Evolutionary conservation across 2,888 invertebrate genomes (phyloP).

Genomic region (Phyllotreta striolata): DNA sequence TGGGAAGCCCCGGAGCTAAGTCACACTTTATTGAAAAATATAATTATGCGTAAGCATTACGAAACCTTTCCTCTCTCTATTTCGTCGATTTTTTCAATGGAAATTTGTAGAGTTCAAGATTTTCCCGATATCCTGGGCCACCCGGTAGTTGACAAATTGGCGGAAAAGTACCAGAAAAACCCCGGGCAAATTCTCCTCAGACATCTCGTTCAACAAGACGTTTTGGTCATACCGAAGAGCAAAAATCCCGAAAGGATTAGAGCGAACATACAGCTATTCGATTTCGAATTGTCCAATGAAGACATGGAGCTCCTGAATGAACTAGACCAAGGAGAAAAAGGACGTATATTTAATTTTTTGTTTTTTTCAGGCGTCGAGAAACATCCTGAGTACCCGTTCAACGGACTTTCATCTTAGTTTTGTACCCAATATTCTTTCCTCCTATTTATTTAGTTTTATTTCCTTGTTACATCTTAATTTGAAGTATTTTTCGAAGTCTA

Average conservation of each 20-base stretch:
- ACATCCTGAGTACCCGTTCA: conserved; percentile 77
- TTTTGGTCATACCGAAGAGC: conserved; percentile 83
- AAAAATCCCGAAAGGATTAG: conserved; percentile 72
- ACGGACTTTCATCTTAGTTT: conserved; percentile 29
- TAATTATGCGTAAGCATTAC: conserved; percentile 65
- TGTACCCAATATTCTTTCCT: background rate
- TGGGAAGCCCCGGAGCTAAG: conserved; percentile 77
- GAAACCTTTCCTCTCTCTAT: background rate
- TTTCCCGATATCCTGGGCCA: conserved; percentile 71
- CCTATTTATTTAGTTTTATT: background rate
- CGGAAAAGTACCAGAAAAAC: conserved; percentile 67
- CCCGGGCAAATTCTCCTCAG: conserved; percentile 77
- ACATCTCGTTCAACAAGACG: conserved; percentile 71
- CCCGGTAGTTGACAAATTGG: conserved; percentile 67
- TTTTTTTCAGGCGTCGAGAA: conserved; percentile 73
- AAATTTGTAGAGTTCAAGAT: conserved; percentile 62
- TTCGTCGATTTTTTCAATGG: too few species aligned
- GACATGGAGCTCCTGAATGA: conserved; percentile 66
- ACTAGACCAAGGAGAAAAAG: conserved; percentile 70
- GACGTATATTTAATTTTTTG: conserved; percentile 74
- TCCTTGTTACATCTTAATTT: background rate
- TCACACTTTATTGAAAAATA: conserved; percentile 70
- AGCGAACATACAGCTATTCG: conserved; percentile 74
- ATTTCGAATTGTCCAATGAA: conserved; percentile 67
- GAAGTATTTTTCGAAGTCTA: background rate